These are phyloP conservation scores for Gila robusta DNA, from an alignment of 2,797 vertebrate genomes.

Conservation along the genomic window DNA sequence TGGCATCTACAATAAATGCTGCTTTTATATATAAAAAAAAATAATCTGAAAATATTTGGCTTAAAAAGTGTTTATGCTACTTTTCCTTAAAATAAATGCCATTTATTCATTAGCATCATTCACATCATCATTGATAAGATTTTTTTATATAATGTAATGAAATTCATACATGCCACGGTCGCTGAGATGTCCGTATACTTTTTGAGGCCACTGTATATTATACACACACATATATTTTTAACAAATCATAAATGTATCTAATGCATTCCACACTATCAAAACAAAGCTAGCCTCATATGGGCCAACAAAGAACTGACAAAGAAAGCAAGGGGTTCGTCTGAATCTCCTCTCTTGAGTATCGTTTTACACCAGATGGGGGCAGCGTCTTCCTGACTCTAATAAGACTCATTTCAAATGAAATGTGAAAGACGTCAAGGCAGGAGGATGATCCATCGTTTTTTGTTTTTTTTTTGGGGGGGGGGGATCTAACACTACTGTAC, in stretches of 20 bases:
- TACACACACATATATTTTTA: neutral
- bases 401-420: neutral
- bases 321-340: neutral
- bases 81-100: neutral
- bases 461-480: neutral
- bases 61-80: neutral
- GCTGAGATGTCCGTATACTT: neutral
- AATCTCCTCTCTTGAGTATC: neutral
- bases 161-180: neutral
- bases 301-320: neutral
- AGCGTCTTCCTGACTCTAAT: constrained; percentile 18
- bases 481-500: constrained; percentile 40
- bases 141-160: neutral
- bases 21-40: neutral
- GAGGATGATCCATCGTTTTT: neutral
- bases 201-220: neutral
- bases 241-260: neutral
- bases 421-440: neutral
- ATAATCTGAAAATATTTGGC: neutral
- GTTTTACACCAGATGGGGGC: constrained; percentile 58
- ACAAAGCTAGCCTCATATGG: neutral
- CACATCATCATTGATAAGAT: neutral
- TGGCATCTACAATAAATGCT: neutral
- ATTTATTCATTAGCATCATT: neutral
- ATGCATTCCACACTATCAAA: neutral